phyloP scores from a whole-genome alignment of 2,888 invertebrate genomes.

The Stenurella melanura region DNA sequence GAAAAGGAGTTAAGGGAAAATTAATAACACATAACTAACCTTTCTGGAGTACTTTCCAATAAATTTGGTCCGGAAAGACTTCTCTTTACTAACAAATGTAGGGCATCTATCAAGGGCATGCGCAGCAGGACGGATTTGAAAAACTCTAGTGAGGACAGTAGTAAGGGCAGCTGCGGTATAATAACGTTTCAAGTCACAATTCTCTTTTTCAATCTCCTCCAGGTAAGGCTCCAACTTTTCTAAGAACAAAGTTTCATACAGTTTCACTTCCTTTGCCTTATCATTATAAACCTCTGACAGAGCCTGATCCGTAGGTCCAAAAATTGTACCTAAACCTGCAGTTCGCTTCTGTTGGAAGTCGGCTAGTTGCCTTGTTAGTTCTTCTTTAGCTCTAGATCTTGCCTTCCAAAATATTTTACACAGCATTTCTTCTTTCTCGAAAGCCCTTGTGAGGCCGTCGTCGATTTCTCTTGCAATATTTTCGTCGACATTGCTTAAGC shows the following conservation, averaged over 20 bases:
- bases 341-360: slow-evolving; percentile 91
- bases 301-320: slow-evolving; percentile 89
- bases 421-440: slow-evolving; percentile 92
- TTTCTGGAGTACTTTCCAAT: slow-evolving; percentile 74
- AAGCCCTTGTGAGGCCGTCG: slow-evolving; percentile 87
- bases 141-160: slow-evolving; percentile 87
- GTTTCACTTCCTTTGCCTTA: slow-evolving; percentile 82
- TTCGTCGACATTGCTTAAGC: slow-evolving; percentile 88
- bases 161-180: slow-evolving; percentile 87
- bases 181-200: slow-evolving; percentile 77
- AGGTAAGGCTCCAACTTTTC: slow-evolving; percentile 83
- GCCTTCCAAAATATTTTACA: slow-evolving; percentile 93
- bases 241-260: slow-evolving; percentile 83
- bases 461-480: slow-evolving; percentile 93
- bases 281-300: slow-evolving; percentile 88
- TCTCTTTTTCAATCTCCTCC: slow-evolving; percentile 80
- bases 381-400: slow-evolving; percentile 87
- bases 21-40: slow-evolving; percentile 46
- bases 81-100: slow-evolving; percentile 90
- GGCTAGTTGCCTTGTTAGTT: slow-evolving; percentile 85
- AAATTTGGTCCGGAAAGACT: slow-evolving; percentile 82
- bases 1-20: neutral
- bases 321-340: slow-evolving; percentile 91
- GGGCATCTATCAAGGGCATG: slow-evolving; percentile 84
- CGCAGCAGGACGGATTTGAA: slow-evolving; percentile 79